Evolutionary conservation across 2,888 invertebrate genomes (phyloP).

Genomic region (Girardia tigrina): DNA sequence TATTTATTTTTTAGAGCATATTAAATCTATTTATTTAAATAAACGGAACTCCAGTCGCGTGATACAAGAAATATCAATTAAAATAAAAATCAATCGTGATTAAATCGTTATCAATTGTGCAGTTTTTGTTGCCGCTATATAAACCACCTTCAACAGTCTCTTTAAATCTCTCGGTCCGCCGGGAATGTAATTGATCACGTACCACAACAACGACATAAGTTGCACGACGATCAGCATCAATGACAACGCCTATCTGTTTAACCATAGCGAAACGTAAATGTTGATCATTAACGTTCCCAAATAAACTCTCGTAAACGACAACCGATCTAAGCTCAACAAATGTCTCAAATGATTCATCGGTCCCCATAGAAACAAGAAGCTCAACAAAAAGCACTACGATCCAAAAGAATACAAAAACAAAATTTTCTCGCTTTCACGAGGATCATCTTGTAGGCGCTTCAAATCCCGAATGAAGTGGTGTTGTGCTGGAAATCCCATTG

Average conservation of each 20-base stretch:
- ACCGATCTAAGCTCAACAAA: conserved; percentile 66
- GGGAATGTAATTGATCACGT: conserved; percentile 76
- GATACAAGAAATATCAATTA: not conserved
- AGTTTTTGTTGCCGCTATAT: conserved; percentile 47
- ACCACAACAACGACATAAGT: conserved; percentile 68
- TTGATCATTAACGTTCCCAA: conserved; percentile 71
- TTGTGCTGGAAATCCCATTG: too few relatives aligned
- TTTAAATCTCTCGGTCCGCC: conserved; percentile 78
- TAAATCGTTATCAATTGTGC: conserved; percentile 38
- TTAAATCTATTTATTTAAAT: too few relatives aligned
- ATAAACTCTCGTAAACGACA: conserved; percentile 69
- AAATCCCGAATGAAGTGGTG: too few relatives aligned
- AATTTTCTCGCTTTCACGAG: conserved; percentile 85
- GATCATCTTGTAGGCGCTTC: too few relatives aligned
- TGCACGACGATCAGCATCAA: conserved; percentile 72
- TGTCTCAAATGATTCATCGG: conserved; percentile 75
- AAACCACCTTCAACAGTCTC: conserved; percentile 58
- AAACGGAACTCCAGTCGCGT: too few relatives aligned
- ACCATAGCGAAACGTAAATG: conserved; percentile 74
- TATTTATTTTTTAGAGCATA: too few relatives aligned
- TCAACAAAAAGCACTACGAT: conserved; percentile 69
- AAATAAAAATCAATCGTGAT: not conserved
- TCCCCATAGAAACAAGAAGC: conserved; percentile 89
- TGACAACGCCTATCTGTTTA: conserved; percentile 71
- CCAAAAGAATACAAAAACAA: conserved; percentile 78